A percentile compares a stretch with the other conserved stretches of the same genome.
Evolutionary conservation across 2,113 vertebrate species (phyloP).

Genomic region (Elgaria multicarinata): DNA sequence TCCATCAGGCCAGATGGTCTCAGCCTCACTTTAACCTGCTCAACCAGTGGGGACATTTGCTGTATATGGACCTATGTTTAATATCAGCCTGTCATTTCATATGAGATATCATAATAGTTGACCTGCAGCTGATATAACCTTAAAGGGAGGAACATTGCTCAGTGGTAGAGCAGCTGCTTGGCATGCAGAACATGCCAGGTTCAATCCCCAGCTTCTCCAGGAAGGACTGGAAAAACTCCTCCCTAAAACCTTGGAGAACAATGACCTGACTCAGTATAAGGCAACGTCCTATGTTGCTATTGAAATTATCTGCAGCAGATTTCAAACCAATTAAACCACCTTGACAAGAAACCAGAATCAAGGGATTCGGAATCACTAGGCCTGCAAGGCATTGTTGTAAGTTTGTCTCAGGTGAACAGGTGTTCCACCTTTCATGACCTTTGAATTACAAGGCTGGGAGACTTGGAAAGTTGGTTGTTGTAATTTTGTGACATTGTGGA

Average conservation of each 20-base stretch:
- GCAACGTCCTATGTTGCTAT: no score
- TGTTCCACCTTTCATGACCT: neutral
- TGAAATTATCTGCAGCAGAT: neutral
- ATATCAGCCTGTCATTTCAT: neutral
- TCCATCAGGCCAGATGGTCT: neutral
- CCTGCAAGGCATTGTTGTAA: neutral
- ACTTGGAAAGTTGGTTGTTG: neutral
- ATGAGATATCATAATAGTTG: neutral
- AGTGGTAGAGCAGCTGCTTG: no score
- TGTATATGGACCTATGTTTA: neutral
- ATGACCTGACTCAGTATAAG: no score
- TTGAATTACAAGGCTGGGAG: neutral
- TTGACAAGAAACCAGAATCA: neutral
- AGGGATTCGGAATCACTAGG: no score
- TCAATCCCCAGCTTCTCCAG: no score
- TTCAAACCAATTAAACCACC: neutral
- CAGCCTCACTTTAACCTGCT: neutral
- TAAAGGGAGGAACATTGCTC: no score
- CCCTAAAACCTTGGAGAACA: no score
- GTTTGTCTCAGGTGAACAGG: neutral
- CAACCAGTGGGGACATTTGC: neutral
- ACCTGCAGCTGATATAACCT: neutral
- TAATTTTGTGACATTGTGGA: neutral
- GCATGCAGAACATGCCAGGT: no score
- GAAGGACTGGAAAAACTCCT: no score